Evolutionary conservation across 2,888 invertebrate genomes (phyloP), one percentile per base, ranked within the genome.

Genomic region (Falcaria lacertinaria): DNA sequence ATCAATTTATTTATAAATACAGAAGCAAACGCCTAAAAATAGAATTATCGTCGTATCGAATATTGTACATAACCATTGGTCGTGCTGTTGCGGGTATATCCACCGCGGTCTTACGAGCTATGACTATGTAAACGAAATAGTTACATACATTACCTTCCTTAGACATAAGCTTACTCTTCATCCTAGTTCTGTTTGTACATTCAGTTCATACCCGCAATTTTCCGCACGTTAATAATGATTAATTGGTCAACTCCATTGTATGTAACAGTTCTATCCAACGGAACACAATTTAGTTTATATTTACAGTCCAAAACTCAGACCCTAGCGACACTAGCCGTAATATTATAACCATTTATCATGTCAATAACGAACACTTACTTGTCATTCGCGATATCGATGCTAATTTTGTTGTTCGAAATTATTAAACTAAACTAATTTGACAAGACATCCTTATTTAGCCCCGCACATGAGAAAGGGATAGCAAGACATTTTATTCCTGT

Each of bases 21-120:
- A 61, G 66, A 52, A 64, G 62, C 57, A 54, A 57, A 44, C 48
- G 53, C 44, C 47, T 62, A 52, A 56, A 64, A 57, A 59, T 47
- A 58, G 42, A 40, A 52, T 13, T 34, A 15, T 34, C 32, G 54
- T 58, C 48, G 48, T 53, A 61, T 54, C 56, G 52, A 55, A 49
- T 61, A 65, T 66, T 70, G 66, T 70, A 70, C 69, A 70, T 64
- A 55, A 57, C 68, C 64, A 65, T 69, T 62, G 66, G 65, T 67
- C 57, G 47, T 51, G 43, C 25, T 48, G 48, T 57, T 54, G 44
- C n/a, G n/a, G n/a, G 43, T 51, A 44, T 28, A 11, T 4, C 28
- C 3, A 28, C 28, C 8, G 11, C 28, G 28, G 28, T 11, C 28
- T 28, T 28, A 28, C 28, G 28, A 11, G 11, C 28, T 28, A 11